Conservation (phyloP, 2,113 vertebrate genomes). For the Ictidomys tridecemlineatus region DNA sequence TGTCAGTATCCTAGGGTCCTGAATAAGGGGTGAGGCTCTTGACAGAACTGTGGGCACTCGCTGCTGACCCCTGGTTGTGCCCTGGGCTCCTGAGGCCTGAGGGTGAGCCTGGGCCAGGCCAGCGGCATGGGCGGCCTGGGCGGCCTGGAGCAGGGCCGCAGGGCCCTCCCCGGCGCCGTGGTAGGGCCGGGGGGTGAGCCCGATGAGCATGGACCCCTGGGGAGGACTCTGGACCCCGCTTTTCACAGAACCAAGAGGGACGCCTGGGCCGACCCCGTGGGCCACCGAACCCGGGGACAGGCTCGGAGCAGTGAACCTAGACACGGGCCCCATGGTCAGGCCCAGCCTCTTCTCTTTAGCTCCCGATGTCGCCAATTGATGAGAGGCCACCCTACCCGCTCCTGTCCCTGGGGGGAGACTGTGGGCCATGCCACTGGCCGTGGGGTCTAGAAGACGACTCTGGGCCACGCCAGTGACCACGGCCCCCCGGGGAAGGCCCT, state of each 20-base stretch:
- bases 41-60: neutral
- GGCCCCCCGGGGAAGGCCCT: neutral
- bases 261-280: accelerated
- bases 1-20: accelerated
- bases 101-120: neutral
- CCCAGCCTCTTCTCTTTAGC: neutral
- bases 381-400: too few relatives aligned
- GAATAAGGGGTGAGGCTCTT: neutral
- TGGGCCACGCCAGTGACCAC: neutral
- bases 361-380: too few relatives aligned
- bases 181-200: neutral
- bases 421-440: neutral
- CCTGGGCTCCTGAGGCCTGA: neutral
- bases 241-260: neutral
- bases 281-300: neutral
- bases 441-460: accelerated
- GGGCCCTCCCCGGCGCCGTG: neutral
- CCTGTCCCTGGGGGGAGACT: neutral
- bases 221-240: neutral
- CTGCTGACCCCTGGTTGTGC: accelerated
- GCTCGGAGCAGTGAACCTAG: neutral
- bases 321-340: accelerated
- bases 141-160: neutral
- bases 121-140: too few relatives aligned
- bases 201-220: constrained; percentile 6